These are phyloP conservation scores for Drosophila emarginata DNA, from an alignment of 2,888 invertebrate species.

Conservation along the genomic window DNA sequence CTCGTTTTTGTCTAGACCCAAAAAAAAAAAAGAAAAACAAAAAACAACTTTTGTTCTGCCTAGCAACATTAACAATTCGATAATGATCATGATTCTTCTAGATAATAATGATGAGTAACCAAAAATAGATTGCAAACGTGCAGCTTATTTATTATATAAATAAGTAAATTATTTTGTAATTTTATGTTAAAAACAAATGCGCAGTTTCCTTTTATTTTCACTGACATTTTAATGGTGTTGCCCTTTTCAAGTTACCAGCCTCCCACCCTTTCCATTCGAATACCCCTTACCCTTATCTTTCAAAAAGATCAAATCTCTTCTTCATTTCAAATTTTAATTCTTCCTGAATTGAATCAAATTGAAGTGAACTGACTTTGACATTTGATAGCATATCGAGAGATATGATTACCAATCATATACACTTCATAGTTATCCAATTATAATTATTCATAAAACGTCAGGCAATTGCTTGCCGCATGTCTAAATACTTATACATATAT, in stretches of 20 bases:
- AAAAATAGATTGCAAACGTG: slow-evolving; percentile 50
- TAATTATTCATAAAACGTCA: slow-evolving; percentile 65
- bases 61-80: slow-evolving; percentile 21
- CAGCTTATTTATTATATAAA: slow-evolving; percentile 61
- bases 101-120: slow-evolving; percentile 11
- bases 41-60: slow-evolving; percentile 22
- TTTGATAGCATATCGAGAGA: slow-evolving; percentile 47
- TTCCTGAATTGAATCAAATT: slow-evolving; percentile 11
- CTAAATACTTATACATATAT: slow-evolving; percentile 52
- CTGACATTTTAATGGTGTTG: slow-evolving; percentile 32
- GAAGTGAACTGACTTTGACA: slow-evolving; percentile 61
- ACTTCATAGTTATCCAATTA: slow-evolving; percentile 30
- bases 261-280: slow-evolving; percentile 43
- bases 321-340: slow-evolving; percentile 12
- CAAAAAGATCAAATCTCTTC: slow-evolving; percentile 1
- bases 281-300: background rate
- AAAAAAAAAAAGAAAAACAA: slow-evolving; percentile 29
- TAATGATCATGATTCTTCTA: slow-evolving; percentile 7
- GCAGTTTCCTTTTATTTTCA: slow-evolving; percentile 44
- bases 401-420: slow-evolving; percentile 44
- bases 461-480: slow-evolving; percentile 57
- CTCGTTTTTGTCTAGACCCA: slow-evolving; percentile 25
- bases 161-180: slow-evolving; percentile 55
- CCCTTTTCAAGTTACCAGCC: slow-evolving; percentile 45
- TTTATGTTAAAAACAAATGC: slow-evolving; percentile 47